Conservation (phyloP, 2,888 invertebrate genomes). For the Lypha dubia region DNA sequence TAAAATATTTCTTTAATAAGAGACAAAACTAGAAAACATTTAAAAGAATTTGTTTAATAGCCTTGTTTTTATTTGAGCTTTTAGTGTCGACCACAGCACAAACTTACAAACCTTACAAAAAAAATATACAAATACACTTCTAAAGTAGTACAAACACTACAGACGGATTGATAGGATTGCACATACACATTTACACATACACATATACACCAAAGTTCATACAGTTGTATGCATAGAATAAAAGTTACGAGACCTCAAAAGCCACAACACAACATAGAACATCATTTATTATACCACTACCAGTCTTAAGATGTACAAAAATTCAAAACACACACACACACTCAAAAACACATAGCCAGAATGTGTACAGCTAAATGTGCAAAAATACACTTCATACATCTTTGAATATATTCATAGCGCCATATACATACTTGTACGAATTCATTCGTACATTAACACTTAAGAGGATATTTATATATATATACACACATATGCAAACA, state of each 20-base stretch:
- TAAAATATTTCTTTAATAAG: slow-evolving; percentile 22
- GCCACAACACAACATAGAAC: slow-evolving; percentile 72
- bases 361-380: background rate
- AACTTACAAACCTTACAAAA: slow-evolving; percentile 58
- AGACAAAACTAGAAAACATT: slow-evolving; percentile 2
- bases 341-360: background rate
- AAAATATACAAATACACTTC: slow-evolving; percentile 2
- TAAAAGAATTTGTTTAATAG: slow-evolving; percentile 38
- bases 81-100: slow-evolving; percentile 69
- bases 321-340: background rate
- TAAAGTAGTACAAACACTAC: background rate
- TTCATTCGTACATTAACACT: slow-evolving; percentile 7
- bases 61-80: slow-evolving; percentile 49
- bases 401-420: background rate
- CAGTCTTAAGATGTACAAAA: slow-evolving; percentile 60
- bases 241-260: slow-evolving; percentile 71
- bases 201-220: background rate
- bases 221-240: slow-evolving; percentile 60
- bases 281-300: slow-evolving; percentile 72
- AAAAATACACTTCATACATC: slow-evolving; percentile 3
- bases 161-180: too few species aligned
- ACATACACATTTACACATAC: background rate
- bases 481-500: too few species aligned
- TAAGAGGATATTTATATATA: slow-evolving; percentile 24
- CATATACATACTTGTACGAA: background rate